Conservation (phyloP, 37 sponge, comb jelly and placozoan genomes). For the Crambe crambe region DNA sequence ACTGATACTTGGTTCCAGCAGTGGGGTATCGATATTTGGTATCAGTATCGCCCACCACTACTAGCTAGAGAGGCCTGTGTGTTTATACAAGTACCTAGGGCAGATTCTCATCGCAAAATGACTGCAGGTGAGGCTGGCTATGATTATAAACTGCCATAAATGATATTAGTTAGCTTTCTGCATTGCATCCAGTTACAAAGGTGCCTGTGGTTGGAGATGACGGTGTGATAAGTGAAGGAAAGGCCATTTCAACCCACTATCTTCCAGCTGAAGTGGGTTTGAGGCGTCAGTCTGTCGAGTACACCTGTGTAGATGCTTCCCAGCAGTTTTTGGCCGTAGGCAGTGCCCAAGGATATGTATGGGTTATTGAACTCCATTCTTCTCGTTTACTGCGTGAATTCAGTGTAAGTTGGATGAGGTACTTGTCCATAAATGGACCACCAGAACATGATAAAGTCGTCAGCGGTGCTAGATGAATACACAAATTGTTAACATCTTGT, state of each 20-base stretch:
- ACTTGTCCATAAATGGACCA: too few species aligned
- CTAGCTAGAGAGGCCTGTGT: too few species aligned
- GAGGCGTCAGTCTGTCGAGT: conserved; percentile 37
- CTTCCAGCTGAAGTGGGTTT: conserved; percentile 33
- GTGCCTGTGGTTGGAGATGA: conserved; percentile 27
- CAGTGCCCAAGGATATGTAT: conserved; percentile 71
- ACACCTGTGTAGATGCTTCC: conserved; percentile 75
- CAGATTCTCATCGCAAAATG: too few species aligned
- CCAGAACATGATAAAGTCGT: conserved; percentile 3
- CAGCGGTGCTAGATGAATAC: too few species aligned
- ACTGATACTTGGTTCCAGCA: too few species aligned
- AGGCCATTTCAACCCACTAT: conserved; percentile 13
- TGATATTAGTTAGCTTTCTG: neutral
- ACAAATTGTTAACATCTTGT: too few species aligned
- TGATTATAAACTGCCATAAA: too few species aligned
- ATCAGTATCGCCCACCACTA: too few species aligned
- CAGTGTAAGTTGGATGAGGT: conserved; percentile 44
- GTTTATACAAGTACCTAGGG: too few species aligned
- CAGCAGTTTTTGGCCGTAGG: conserved; percentile 67
- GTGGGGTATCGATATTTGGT: too few species aligned
- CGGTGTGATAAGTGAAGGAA: conserved; percentile 27
- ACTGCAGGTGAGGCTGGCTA: neutral
- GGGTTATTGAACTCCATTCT: conserved; percentile 48
- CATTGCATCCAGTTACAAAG: too few species aligned
- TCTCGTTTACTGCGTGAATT: conserved; percentile 37